Evolutionary conservation across 2,888 invertebrate species (phyloP).

Genomic region (Pseudococcus viburni): DNA sequence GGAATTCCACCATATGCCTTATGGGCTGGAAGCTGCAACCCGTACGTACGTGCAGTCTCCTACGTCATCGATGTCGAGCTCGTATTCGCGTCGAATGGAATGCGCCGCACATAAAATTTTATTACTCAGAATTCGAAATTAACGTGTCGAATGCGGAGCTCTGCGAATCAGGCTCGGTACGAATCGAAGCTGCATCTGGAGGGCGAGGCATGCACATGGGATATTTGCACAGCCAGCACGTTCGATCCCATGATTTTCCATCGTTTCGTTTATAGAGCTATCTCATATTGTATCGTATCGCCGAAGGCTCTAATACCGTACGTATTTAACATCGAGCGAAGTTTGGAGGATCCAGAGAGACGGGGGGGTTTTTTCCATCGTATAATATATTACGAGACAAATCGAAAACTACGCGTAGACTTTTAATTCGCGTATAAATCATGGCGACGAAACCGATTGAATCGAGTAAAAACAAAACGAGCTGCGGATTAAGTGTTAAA

Average conservation of each 20-base stretch:
- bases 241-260: too few relatives aligned
- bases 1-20: background rate
- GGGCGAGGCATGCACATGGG: too few relatives aligned
- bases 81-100: background rate
- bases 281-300: too few relatives aligned
- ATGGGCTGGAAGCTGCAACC: background rate
- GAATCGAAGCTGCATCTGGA: too few relatives aligned
- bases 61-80: background rate
- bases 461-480: background rate
- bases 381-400: background rate
- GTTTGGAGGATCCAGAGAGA: background rate
- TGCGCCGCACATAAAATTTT: background rate
- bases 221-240: too few relatives aligned
- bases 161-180: too few relatives aligned
- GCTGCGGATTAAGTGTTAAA: background rate
- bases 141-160: background rate
- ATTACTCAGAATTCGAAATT: constrained; percentile 4
- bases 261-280: too few relatives aligned
- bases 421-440: background rate
- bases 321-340: too few relatives aligned
- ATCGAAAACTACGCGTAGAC: background rate
- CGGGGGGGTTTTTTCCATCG: background rate
- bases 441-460: background rate
- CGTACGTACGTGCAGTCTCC: background rate
- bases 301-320: too few relatives aligned